Base-by-base conservation (phyloP, 2,888 invertebrate species). In the Belgica antarctica region DNA sequence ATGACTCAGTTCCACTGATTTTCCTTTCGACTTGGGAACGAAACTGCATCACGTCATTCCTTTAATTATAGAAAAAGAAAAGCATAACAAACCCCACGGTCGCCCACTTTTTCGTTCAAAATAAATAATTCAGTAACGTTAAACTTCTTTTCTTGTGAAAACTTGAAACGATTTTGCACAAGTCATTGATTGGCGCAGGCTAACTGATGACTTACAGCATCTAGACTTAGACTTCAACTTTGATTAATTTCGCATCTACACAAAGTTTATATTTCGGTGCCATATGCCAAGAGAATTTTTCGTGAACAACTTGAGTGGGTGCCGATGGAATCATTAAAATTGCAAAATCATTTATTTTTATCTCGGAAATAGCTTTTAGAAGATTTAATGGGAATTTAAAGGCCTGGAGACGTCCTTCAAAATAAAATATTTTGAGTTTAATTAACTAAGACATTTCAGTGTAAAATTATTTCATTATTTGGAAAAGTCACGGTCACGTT, bases 231-330 rank as follows among this genome's bases (percentile, higher is more conserved):
- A 31, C 12, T 31, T 31, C 34, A 31, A 22, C 17, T 52, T 52
- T 10, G 7, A 46, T 46, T 4, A 46, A 7, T 52, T 52, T 52
- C 22, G n/a, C 52, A 22, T 52, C 22, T 52, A 22, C 22, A 5
- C 34, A 31, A 52, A 52, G 52, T 22, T 52, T 22, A n/a, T 22
- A 5, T 17, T 17, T 3, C 17, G 41, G n/a, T 22, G 52, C 12
- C 52, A 52, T 52, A n/a, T 52, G 52, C 15, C 46, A 15, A n/a
- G 46, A 46, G 46, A 46, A n/a, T n/a, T n/a, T n/a, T n/a, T 46
- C 46, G 15, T 15, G 8, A 10, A 5, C 8, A 46, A 46, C 7
- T 8, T 52, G 22, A 52, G 52, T 52, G 52, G 52, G 52, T 12
- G n/a, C 19, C 2, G 19, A 52, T 31, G 34, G 34, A n/a, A n/a